Base-by-base conservation (phyloP, 2,113 vertebrate species). In the Lipotes vexillifer region DNA sequence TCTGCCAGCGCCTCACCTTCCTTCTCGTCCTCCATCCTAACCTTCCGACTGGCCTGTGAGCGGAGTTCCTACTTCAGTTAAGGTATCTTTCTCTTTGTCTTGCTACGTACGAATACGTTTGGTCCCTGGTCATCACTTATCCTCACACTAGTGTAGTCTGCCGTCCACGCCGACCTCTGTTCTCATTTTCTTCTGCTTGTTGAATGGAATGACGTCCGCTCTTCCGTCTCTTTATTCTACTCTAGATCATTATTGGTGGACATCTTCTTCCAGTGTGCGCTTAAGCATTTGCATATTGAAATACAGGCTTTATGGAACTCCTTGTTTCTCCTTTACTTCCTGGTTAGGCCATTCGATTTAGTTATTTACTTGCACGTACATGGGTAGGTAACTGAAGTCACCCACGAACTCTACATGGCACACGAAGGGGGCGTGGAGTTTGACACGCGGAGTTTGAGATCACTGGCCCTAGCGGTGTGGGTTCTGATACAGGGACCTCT, bases 391-490 rank as follows among this genome's bases (percentile, higher is more conserved):
- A 12, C 25, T 2, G 20, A 46, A 55, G 8, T 46, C 33, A 3
- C 5, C 59, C 31, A 11, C 1, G 38, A 11, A 11, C 27, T 38
- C 57, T 63, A 27, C 63, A 7, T 46, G 4, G 31, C 41, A 13
- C 25, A 2, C 3, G 9, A 29, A 46, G 44, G 46, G 29, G 2
- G 4, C 12, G 2, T 4, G 52, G 68, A 4, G 33, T 6, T 2
- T 12, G 52, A 31, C 78, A 29, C 7, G 31, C 21, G 23, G 59
- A 27, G 23, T 61, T 61, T 9, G 59, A 61, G 59, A 11, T 44
- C 0, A 3, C 15, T 57, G 10, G 66, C 8, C 14, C 41, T 25
- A 2, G 8, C 0, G 1, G 31, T 1, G 21, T n/a, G 9, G 5
- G 27, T 2, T 29, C 20, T 25, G 36, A 21, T 29, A 12, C 11